A percentile compares a stretch with the other conserved stretches of the same genome.
These are phyloP conservation scores for Limnephilus rhombicus DNA, from an alignment of 2,888 invertebrate genomes.

Conservation along the genomic window DNA sequence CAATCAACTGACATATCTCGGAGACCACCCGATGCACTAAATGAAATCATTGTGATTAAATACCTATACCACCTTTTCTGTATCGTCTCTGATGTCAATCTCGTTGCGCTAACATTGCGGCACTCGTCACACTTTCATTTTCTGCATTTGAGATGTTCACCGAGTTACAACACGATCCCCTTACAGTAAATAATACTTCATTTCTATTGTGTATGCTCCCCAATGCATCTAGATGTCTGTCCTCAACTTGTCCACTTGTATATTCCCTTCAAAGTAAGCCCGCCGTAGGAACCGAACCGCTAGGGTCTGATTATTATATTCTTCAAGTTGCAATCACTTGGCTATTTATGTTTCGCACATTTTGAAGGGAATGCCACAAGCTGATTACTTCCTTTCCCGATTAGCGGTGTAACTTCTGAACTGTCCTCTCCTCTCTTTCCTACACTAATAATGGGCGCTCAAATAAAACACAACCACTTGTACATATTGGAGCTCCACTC, in stretches of 20 bases:
- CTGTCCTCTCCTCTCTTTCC: constrained; percentile 25
- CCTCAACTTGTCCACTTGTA: background rate
- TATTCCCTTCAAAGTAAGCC: constrained; percentile 21
- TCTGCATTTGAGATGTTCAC: constrained; percentile 47
- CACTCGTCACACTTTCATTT: constrained; percentile 28
- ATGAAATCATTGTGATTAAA: constrained; percentile 35
- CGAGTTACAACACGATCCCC: background rate
- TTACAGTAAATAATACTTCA: constrained; percentile 6
- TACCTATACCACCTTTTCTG: background rate
- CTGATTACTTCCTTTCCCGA: constrained; percentile 29
- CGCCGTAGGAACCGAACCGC: too few relatives aligned
- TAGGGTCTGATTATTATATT: background rate
- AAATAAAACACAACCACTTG: constrained; percentile 2
- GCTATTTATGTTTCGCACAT: background rate
- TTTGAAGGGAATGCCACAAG: constrained; percentile 30
- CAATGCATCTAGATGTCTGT: constrained; percentile 12
- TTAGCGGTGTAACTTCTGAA: constrained; percentile 26
- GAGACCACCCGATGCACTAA: constrained; percentile 60
- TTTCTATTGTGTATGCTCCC: background rate
- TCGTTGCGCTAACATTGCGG: constrained; percentile 2
- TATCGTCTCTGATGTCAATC: background rate
- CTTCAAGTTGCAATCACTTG: background rate
- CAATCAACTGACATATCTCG: constrained; percentile 38
- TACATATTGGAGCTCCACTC: constrained; percentile 11
- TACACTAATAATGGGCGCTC: background rate